Conservation (phyloP, 1,140 invertebrate genomes). For the Drosophila mauritiana region DNA sequence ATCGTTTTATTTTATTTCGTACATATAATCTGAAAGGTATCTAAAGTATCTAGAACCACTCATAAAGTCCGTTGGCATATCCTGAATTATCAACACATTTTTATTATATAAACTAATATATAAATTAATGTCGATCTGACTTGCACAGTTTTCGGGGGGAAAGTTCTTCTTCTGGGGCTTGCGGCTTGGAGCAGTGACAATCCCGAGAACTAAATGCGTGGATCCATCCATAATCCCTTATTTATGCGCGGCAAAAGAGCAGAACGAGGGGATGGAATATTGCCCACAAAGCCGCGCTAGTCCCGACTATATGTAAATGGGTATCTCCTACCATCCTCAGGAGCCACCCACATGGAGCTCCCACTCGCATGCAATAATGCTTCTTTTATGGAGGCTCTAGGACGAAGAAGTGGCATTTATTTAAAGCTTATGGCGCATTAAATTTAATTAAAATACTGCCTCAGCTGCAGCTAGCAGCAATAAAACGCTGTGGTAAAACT, state of each 20-base stretch:
- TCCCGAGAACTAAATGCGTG: conserved; percentile 21
- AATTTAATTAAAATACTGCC: conserved; percentile 70
- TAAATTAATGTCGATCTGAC: conserved; percentile 47
- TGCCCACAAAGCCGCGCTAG: conserved; percentile 19
- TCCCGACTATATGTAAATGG: conserved; percentile 11
- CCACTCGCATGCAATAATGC: conserved; percentile 33
- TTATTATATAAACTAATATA: conserved; percentile 45
- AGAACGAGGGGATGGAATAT: conserved; percentile 7
- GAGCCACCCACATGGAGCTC: neutral
- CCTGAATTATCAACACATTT: no score
- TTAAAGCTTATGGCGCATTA: conserved; percentile 69
- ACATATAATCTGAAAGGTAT: no score
- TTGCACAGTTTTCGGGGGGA: conserved; percentile 20
- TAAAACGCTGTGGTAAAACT: conserved; percentile 38
- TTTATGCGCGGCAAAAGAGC: conserved; percentile 50
- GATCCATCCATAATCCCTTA: conserved; percentile 39
- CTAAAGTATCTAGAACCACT: no score
- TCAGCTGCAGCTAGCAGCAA: conserved; percentile 42
- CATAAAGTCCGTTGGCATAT: no score
- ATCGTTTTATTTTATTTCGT: no score
- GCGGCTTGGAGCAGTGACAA: conserved; percentile 17
- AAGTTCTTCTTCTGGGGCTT: neutral
- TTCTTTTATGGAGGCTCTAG: conserved; percentile 47
- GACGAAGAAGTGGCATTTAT: conserved; percentile 47
- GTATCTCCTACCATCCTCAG: conserved; percentile 4